Percentiles rank a stretch among this genome's conserved stretches.
Evolutionary conservation across 2,888 invertebrate species (phyloP).

Genomic region (Mimachlamys varia): DNA sequence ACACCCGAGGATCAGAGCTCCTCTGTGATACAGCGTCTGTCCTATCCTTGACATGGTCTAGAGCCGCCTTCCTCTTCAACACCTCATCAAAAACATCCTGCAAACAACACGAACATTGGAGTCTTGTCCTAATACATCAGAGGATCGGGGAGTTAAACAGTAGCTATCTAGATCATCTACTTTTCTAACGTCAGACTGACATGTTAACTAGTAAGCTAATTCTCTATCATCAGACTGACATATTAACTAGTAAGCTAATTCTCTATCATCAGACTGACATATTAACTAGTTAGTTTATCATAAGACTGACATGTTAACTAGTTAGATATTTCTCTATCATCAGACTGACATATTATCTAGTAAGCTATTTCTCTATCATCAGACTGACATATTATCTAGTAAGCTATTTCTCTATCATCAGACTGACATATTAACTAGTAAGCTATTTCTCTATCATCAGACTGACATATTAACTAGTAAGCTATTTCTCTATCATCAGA

Average conservation of each 20-base stretch:
- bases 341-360: neutral
- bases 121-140: too few species aligned
- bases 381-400: neutral
- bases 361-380: neutral
- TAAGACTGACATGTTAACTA: neutral
- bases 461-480: neutral
- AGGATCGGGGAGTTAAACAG: neutral
- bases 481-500: neutral
- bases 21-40: slow-evolving; percentile 95
- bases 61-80: slow-evolving; percentile 83
- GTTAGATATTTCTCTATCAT: neutral
- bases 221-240: neutral
- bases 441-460: neutral
- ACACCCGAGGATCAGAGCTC: slow-evolving; percentile 95
- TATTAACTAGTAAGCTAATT: neutral
- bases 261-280: neutral
- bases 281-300: neutral
- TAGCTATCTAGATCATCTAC: neutral
- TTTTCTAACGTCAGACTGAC: neutral
- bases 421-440: neutral
- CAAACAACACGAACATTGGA: slow-evolving; percentile 13
- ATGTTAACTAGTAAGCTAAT: too few species aligned
- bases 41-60: slow-evolving; percentile 94
- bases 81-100: slow-evolving; percentile 76
- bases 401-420: neutral